These are phyloP conservation scores for Embiotoca jacksoni DNA, from an alignment of 2,113 vertebrate species.

Conservation along the genomic window DNA sequence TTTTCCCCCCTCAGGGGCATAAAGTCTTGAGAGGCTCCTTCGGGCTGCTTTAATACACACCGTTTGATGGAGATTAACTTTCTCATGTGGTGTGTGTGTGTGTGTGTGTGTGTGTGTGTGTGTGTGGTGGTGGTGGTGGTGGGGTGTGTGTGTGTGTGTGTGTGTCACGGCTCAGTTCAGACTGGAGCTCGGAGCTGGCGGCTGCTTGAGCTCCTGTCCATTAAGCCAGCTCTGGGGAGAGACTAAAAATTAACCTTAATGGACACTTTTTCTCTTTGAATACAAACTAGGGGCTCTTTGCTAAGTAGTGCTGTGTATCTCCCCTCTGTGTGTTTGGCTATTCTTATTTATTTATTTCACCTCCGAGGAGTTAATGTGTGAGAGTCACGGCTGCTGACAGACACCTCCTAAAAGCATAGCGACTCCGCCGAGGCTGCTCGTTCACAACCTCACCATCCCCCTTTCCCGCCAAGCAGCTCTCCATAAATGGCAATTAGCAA, in stretches of 20 bases:
- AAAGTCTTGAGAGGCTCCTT: slow-evolving; percentile 30
- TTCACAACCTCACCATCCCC: slow-evolving; percentile 37
- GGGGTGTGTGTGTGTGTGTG: not conserved
- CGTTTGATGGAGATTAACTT: slow-evolving; percentile 45
- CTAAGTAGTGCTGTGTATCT: slow-evolving; percentile 31
- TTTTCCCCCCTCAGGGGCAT: not conserved
- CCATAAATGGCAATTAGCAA: slow-evolving; percentile 77
- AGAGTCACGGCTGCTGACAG: slow-evolving; percentile 23
- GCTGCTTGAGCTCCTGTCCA: slow-evolving; percentile 51
- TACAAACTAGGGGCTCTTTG: slow-evolving; percentile 58
- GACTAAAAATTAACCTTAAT: slow-evolving; percentile 67
- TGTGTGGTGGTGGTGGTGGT: too few relatives aligned
- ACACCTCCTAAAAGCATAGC: not conserved
- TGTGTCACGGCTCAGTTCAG: slow-evolving; percentile 34
- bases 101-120: slow-evolving; percentile 28
- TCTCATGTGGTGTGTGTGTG: not conserved
- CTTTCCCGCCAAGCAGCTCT: slow-evolving; percentile 51
- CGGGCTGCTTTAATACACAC: slow-evolving; percentile 21
- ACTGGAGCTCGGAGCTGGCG: slow-evolving; percentile 34
- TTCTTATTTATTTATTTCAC: slow-evolving; percentile 58
- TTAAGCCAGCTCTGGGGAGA: slow-evolving; percentile 60
- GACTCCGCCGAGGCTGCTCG: slow-evolving; percentile 18
- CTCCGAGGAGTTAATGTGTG: slow-evolving; percentile 24
- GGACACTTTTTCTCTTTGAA: slow-evolving; percentile 55
- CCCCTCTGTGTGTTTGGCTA: slow-evolving; percentile 34